phyloP scores from a whole-genome alignment of 2,797 vertebrate genomes.

The Macrochelys suwanniensis region DNA sequence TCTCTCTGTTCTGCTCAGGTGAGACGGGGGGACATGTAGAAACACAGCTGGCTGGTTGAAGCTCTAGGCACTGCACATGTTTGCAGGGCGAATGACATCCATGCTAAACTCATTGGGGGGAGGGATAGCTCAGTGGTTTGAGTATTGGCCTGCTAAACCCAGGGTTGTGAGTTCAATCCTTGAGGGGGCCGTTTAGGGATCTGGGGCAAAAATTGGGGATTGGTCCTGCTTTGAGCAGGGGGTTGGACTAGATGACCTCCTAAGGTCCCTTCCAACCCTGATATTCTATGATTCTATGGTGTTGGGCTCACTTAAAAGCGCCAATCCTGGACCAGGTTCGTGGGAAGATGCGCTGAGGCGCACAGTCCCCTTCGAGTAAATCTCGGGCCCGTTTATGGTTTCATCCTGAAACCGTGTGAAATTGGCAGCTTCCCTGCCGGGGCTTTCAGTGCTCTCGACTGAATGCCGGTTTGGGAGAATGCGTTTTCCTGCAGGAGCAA shows the following conservation, averaged over 20 bases:
- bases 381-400: background rate
- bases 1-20: background rate
- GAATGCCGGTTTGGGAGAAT: background rate
- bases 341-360: background rate
- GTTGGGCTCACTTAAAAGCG: background rate
- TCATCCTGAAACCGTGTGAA: background rate
- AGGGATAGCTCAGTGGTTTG: too few relatives aligned
- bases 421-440: rapidly evolving
- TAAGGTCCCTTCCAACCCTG: too few relatives aligned
- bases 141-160: too few relatives aligned
- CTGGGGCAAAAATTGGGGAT: too few relatives aligned
- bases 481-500: background rate
- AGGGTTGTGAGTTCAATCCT: too few relatives aligned
- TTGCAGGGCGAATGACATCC: background rate
- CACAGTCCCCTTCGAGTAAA: background rate
- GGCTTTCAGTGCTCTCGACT: rapidly evolving
- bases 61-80: background rate
- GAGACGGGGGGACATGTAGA: rapidly evolving
- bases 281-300: too few relatives aligned
- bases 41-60: rapidly evolving
- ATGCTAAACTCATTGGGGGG: background rate
- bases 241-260: too few relatives aligned
- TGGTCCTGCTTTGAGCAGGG: too few relatives aligned
- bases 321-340: background rate
- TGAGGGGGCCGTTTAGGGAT: too few relatives aligned